Base-by-base conservation (phyloP, 2,888 invertebrate species). In the Eupithecia exiguata region DNA sequence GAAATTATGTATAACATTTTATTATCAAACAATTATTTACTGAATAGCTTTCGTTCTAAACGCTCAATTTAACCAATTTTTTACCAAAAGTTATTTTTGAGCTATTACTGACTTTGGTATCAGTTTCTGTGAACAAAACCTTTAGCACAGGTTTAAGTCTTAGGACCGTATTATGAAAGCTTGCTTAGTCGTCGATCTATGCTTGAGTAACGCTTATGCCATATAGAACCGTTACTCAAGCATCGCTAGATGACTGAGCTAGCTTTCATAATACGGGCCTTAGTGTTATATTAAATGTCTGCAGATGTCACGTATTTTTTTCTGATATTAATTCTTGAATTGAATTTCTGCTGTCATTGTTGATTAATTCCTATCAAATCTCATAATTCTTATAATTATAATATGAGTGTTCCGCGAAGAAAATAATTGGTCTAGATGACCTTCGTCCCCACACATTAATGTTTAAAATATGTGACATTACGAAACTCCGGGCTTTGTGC, bases 341-440 rank as follows among this genome's bases (percentile, higher is more conserved):
- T 76, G 68, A 71, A 77, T 72, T 71, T 68, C 69, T 69, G 76
- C 81, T 78, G 76, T 78, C 72, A 79, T 77, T 83, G 84, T 84
- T 81, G 83, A 82, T 81, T 72, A 81, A 81, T 77, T 58, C 25
- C 58, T 58, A 25, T 21, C 21, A 14, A 25, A 21, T 76, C 86
- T 86, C 84, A 86, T 83, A 87, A 83, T n/a, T n/a, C 79, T 83
- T 85, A 86, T 86, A 82, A 21, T 30, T 30, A 30, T 83, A 85
- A 79, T 74, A 77, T 80, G 84, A 88, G 80, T 86, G 88, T 85
- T 76, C 83, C 86, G 84, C 85, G 83, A 83, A 83, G 80, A 82
- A n/a, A 81, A 85, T 88, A 86, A 88, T 88, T 87, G 84, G 69
- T 67, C 70, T 5, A 69, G 65, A 66, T 82, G 78, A 81, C 82